Conservation (phyloP, 2,113 vertebrate genomes). For the Charadrius vociferus region DNA sequence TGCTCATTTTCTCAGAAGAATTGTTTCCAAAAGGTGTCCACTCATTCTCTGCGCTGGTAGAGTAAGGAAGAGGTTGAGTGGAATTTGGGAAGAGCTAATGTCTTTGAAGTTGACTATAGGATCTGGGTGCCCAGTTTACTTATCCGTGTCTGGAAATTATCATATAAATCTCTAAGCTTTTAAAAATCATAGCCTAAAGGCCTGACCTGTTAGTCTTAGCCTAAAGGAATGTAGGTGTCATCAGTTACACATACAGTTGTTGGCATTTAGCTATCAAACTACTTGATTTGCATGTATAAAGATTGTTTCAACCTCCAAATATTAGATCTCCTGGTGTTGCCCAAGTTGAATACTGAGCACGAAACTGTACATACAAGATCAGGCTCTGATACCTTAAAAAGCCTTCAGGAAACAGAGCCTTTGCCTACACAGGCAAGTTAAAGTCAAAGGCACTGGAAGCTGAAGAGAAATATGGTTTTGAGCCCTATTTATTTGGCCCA, state of each 20-base stretch:
- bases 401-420: neutral
- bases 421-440: neutral
- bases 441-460: neutral
- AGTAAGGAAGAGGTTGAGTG: neutral
- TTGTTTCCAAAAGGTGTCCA: neutral
- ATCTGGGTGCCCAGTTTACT: neutral
- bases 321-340: neutral
- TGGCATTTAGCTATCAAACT: constrained; percentile 9
- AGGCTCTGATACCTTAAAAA: neutral
- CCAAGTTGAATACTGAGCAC: neutral
- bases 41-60: neutral
- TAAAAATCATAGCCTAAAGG: neutral
- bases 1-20: neutral
- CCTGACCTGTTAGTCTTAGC: neutral
- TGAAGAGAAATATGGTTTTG: neutral
- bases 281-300: constrained; percentile 14
- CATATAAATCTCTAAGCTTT: neutral
- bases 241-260: neutral
- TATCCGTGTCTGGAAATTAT: neutral
- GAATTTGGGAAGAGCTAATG: neutral
- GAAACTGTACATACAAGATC: neutral
- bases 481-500: neutral
- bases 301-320: neutral
- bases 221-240: neutral
- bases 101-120: neutral